These are phyloP conservation scores for Macaria liturata DNA, from an alignment of 2,888 invertebrate species.

Conservation along the genomic window DNA sequence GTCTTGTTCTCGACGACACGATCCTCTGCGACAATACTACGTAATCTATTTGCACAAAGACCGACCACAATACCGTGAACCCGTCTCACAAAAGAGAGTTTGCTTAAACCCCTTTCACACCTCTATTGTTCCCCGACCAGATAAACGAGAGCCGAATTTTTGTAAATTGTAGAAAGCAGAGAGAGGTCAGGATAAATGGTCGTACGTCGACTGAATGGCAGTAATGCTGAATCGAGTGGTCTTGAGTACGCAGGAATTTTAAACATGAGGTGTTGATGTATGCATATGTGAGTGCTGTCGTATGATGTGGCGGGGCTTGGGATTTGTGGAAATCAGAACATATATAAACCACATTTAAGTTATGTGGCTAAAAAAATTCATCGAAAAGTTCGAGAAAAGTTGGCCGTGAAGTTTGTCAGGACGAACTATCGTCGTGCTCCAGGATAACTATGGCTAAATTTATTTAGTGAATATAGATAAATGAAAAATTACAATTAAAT, in stretches of 20 bases:
- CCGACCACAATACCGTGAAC: slow-evolving; percentile 66
- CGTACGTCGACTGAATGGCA: slow-evolving; percentile 55
- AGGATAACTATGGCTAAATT: no score
- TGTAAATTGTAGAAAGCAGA: slow-evolving; percentile 30
- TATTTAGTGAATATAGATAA: no score
- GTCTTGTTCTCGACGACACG: slow-evolving; percentile 43
- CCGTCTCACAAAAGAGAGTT: slow-evolving; percentile 77
- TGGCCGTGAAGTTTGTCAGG: no score
- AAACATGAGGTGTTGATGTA: slow-evolving; percentile 54
- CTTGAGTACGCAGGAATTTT: slow-evolving; percentile 64
- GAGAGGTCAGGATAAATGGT: slow-evolving; percentile 45
- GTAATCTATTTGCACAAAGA: slow-evolving; percentile 78
- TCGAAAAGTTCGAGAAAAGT: no score
- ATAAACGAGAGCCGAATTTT: slow-evolving; percentile 39
- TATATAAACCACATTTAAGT: no score
- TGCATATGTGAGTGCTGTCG: slow-evolving; percentile 43
- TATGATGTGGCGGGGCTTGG: slow-evolving; percentile 13
- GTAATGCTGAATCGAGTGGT: slow-evolving; percentile 66
- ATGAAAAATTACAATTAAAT: no score
- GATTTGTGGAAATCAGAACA: no score
- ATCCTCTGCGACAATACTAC: slow-evolving; percentile 60
- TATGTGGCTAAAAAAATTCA: no score
- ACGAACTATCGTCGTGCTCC: no score
- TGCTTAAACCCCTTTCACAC: slow-evolving; percentile 81
- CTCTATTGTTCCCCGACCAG: slow-evolving; percentile 69